Conservation (phyloP, 2,113 vertebrate genomes). For the Amia ocellicauda region DNA sequence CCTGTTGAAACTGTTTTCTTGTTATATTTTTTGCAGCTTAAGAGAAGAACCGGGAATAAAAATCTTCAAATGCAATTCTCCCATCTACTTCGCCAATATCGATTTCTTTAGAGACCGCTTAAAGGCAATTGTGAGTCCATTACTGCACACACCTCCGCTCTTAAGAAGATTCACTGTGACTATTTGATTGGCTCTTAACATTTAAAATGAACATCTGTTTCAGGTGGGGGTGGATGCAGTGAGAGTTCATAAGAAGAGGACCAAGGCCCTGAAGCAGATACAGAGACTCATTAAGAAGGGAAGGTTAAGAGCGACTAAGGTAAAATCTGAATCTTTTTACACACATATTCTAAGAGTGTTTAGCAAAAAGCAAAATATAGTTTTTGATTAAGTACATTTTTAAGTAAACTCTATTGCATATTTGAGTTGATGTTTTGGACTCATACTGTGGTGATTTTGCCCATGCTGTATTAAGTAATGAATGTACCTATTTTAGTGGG, state of each 20-base stretch:
- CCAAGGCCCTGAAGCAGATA: constrained; percentile 79
- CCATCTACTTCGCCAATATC: constrained; percentile 83
- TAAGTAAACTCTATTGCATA: too few relatives aligned
- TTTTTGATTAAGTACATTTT: too few relatives aligned
- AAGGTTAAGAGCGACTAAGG: constrained; percentile 75
- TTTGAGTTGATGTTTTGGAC: too few relatives aligned
- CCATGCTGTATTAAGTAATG: too few relatives aligned
- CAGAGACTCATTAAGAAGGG: constrained; percentile 79
- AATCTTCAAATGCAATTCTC: constrained; percentile 79
- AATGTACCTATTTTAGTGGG: not conserved
- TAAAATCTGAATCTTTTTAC: constrained; percentile 39
- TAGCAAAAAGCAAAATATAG: too few relatives aligned
- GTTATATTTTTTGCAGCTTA: constrained; percentile 49
- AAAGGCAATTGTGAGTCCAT: constrained; percentile 69
- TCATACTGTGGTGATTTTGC: too few relatives aligned
- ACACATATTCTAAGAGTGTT: too few relatives aligned
- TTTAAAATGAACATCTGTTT: not conserved
- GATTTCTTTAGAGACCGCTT: constrained; percentile 79
- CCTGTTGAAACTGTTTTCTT: too few relatives aligned
- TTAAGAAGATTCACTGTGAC: not conserved
- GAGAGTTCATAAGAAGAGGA: constrained; percentile 78
- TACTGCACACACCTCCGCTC: not conserved
- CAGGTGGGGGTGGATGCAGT: constrained; percentile 85
- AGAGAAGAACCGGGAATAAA: constrained; percentile 74
- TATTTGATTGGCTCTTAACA: too few relatives aligned